A percentile compares a stretch with the other conserved stretches of the same genome.
Conservation (phyloP, 2,113 vertebrate species). For the Abramis brama region DNA sequence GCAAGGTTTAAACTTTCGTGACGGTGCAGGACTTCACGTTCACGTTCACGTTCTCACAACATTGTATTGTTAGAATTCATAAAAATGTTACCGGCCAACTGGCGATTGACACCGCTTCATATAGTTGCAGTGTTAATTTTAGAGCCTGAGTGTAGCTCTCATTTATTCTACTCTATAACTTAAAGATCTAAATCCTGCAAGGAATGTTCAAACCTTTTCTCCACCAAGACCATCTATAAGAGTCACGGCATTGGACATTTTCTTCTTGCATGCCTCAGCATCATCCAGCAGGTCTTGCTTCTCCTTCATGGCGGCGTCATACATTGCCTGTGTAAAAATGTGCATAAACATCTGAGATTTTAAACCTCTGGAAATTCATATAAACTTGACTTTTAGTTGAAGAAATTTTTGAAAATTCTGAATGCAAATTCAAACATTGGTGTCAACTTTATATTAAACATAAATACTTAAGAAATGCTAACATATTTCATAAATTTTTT, state of each 20-base stretch:
- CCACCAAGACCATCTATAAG: conserved; percentile 82
- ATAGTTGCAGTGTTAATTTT: too few relatives aligned
- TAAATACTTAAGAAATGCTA: too few relatives aligned
- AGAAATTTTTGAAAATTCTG: not conserved
- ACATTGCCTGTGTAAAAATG: conserved; percentile 69
- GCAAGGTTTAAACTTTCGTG: too few relatives aligned
- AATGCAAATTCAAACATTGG: not conserved
- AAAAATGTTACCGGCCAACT: too few relatives aligned
- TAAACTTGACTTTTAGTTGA: not conserved
- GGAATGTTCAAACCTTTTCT: conserved; percentile 76
- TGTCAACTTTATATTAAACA: not conserved
- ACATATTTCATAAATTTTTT: not conserved
- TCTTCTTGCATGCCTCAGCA: conserved; percentile 78
- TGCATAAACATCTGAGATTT: not conserved
- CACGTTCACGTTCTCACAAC: too few relatives aligned
- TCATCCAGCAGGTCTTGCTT: conserved; percentile 81
- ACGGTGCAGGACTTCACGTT: too few relatives aligned
- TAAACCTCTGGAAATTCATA: not conserved
- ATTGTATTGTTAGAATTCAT: too few relatives aligned
- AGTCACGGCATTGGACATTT: conserved; percentile 82
- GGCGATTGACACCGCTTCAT: too few relatives aligned
- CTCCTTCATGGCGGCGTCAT: conserved; percentile 80
- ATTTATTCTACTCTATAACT: not conserved
- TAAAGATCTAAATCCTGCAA: not conserved
- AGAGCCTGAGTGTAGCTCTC: not conserved